Evolutionary conservation across 2,888 invertebrate genomes (phyloP), one percentile per base, ranked within the genome.

Genomic region (Cancer borealis): DNA sequence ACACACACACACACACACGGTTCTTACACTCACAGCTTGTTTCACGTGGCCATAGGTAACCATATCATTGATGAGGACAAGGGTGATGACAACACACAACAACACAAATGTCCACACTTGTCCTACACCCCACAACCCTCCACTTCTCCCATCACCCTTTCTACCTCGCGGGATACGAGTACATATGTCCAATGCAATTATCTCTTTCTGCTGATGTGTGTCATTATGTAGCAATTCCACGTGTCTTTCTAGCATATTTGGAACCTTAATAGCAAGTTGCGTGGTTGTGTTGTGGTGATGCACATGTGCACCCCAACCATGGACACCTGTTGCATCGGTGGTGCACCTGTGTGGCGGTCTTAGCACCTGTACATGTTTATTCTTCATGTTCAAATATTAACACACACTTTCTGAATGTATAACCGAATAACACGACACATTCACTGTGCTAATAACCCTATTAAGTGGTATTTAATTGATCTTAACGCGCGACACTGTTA

Each of bases 51-150:
- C 90, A 17, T 90, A 90, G 30, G 49, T 54, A 6, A 54, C 30
- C 90, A 90, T 90, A n/a, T 90, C 90, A 90, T 90, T 90, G 26
- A 84, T 26, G 17, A 84, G 21, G 14, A 84, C 30, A 2, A 84
- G 79, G 21, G 49, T 26, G 12, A 84, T n/a, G 10, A 79, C 47
- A 5, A 47, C 26, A 26, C 47, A 84, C n/a, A 84, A 0, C 8
- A 92, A 17, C 14, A 84, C 10, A 14, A 30, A 30, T 0, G 90
- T 30, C 90, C 60, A 90, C 14, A 90, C n/a, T 10, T 46, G 90
- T 10, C 12, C 30, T 5, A 12, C 30, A 2, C 30, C 39, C 6
- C 84, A 30, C 2, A 3, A 8, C 84, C 84, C 39, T 12, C 39
- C 84, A 12, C 39, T 39, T 3, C 3, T 39, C 39, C 39, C 39